phyloP scores from a whole-genome alignment of 2,888 invertebrate genomes.

The Metellina segmentata region DNA sequence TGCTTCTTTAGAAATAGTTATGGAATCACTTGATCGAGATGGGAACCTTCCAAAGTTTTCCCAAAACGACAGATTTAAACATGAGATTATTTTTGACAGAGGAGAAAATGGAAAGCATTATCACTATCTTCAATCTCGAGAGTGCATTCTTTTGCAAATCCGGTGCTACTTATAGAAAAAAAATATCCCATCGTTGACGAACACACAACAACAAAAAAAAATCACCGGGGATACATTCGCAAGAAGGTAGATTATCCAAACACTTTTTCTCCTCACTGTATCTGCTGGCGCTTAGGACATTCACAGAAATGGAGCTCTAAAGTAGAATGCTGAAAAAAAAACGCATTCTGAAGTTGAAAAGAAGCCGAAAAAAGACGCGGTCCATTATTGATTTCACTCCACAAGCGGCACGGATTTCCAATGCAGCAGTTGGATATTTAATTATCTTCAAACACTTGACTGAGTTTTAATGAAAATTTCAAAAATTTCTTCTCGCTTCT shows the following conservation, averaged over 20 bases:
- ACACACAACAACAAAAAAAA: background rate
- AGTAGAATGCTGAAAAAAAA: conserved; percentile 18
- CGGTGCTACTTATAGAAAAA: background rate
- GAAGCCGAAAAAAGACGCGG: conserved; percentile 7
- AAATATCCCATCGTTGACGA: background rate
- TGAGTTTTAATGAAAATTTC: conserved; percentile 75
- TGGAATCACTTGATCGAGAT: background rate
- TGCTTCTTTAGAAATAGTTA: background rate
- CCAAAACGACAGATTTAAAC: background rate
- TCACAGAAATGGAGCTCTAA: conserved; percentile 6
- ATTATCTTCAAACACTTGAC: conserved; percentile 75
- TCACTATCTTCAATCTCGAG: background rate
- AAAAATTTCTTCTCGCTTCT: conserved; percentile 45
- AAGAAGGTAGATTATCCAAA: conserved; percentile 15
- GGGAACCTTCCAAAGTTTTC: background rate
- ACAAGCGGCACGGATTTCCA: conserved; percentile 15
- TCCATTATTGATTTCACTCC: conserved; percentile 58
- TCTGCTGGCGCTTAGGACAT: background rate
- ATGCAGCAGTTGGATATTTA: conserved; percentile 71
- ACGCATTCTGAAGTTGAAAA: background rate
- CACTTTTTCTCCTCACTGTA: background rate
- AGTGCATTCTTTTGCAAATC: background rate
- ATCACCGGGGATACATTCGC: background rate
- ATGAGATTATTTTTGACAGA: background rate
- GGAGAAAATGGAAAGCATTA: background rate